A percentile compares a stretch with the other conserved stretches of the same genome.
Conservation (phyloP, 2,888 invertebrate species). For the Tenodera sinensis region DNA sequence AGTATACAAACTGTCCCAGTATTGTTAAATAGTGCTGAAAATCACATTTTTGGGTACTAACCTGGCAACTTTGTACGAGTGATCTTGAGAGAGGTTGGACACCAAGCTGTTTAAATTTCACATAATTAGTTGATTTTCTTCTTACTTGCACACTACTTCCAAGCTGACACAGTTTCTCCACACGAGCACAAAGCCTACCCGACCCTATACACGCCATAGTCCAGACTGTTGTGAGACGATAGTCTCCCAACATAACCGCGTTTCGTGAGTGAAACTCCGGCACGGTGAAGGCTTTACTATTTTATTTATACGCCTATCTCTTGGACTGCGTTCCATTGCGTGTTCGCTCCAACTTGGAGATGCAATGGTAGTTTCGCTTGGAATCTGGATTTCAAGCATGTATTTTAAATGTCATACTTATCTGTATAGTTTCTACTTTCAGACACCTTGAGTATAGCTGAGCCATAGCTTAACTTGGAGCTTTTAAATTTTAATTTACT, state of each 20-base stretch:
- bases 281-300: constrained; percentile 19
- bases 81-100: constrained; percentile 50
- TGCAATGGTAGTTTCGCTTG: neutral
- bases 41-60: constrained; percentile 32
- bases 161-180: constrained; percentile 79
- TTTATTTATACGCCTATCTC: constrained; percentile 17
- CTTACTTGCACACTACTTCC: constrained; percentile 62
- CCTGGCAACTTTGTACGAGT: constrained; percentile 48
- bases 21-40: neutral
- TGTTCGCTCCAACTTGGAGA: neutral
- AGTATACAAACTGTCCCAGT: neutral
- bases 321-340: neutral
- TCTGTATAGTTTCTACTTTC: neutral
- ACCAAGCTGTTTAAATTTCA: constrained; percentile 65
- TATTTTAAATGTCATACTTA: neutral
- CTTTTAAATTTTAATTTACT: neutral
- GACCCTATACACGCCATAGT: constrained; percentile 81
- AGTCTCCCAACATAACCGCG: constrained; percentile 33
- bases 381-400: neutral
- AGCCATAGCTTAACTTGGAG: neutral
- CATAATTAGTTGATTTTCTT: constrained; percentile 62
- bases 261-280: constrained; percentile 26
- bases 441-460: neutral
- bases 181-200: constrained; percentile 77
- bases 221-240: constrained; percentile 67